Conservation (phyloP, 2,797 vertebrate genomes). For the Dendrocincla tyrannina region DNA sequence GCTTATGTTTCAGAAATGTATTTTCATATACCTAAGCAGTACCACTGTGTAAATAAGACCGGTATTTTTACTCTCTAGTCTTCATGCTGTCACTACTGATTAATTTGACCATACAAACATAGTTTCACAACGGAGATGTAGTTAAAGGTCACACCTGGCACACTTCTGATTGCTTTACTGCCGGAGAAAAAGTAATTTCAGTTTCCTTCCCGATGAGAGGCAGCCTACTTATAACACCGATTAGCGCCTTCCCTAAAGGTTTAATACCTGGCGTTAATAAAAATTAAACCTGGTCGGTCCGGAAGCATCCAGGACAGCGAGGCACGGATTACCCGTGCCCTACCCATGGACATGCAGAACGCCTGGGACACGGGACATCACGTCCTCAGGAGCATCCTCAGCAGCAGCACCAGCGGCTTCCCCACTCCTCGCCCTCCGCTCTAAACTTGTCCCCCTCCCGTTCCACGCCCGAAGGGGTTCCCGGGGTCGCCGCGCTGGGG, state of each 20-base stretch:
- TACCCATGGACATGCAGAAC: not conserved
- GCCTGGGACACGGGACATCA: rapidly evolving
- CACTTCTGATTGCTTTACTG: not conserved
- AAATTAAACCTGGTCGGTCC: not conserved
- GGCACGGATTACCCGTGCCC: not conserved
- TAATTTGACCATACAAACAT: not conserved
- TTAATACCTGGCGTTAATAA: not conserved
- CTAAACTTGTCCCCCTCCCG: not conserved
- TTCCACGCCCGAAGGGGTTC: not conserved
- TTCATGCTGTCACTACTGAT: not conserved
- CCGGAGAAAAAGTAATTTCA: not conserved
- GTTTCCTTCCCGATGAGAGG: not conserved
- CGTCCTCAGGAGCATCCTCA: not conserved
- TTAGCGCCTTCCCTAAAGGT: not conserved
- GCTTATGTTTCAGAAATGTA: not conserved
- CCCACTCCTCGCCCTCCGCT: not conserved
- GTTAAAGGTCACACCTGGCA: not conserved
- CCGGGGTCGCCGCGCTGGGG: not conserved
- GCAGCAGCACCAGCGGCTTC: not conserved
- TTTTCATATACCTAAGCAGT: not conserved
- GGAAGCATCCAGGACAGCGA: not conserved
- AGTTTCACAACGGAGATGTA: not conserved
- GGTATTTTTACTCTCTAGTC: not conserved
- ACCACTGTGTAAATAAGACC: not conserved
- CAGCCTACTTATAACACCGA: not conserved